phyloP scores from a whole-genome alignment of 1,140 invertebrate species.

The Sesamia nonagrioides region DNA sequence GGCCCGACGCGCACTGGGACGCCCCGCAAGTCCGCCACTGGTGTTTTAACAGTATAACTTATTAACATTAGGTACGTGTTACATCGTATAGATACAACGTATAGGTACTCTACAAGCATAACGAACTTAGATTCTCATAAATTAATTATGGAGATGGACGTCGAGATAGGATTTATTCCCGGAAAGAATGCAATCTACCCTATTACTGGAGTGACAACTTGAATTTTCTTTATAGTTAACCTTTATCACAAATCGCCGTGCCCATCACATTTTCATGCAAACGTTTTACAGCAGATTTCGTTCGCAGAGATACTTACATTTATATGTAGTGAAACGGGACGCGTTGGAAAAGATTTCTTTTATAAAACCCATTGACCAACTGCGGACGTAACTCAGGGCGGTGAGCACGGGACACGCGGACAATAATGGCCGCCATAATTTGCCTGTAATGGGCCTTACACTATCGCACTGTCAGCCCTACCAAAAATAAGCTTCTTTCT shows the following conservation, averaged over 20 bases:
- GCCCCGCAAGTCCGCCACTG: slow-evolving; percentile 53
- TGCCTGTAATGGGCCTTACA: slow-evolving; percentile 85
- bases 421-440: slow-evolving; percentile 85
- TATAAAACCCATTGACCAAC: slow-evolving; percentile 82
- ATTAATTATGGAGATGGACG: background rate
- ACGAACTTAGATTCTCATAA: background rate
- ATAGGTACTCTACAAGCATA: background rate
- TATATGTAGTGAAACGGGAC: slow-evolving; percentile 50
- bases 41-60: slow-evolving; percentile 50
- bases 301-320: slow-evolving; percentile 32
- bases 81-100: background rate
- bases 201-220: slow-evolving; percentile 20
- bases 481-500: slow-evolving; percentile 83
- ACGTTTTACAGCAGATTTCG: slow-evolving; percentile 34
- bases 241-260: slow-evolving; percentile 3
- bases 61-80: slow-evolving; percentile 54
- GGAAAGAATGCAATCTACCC: slow-evolving; percentile 15
- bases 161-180: background rate
- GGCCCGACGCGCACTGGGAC: slow-evolving; percentile 48
- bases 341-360: slow-evolving; percentile 74
- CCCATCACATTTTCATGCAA: slow-evolving; percentile 35
- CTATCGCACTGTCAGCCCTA: slow-evolving; percentile 84
- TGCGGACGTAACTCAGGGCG: slow-evolving; percentile 74
- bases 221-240: slow-evolving; percentile 5
- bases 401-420: slow-evolving; percentile 75